phyloP scores from a whole-genome alignment of 2,113 vertebrate genomes.

The Xyrauchen texanus region DNA sequence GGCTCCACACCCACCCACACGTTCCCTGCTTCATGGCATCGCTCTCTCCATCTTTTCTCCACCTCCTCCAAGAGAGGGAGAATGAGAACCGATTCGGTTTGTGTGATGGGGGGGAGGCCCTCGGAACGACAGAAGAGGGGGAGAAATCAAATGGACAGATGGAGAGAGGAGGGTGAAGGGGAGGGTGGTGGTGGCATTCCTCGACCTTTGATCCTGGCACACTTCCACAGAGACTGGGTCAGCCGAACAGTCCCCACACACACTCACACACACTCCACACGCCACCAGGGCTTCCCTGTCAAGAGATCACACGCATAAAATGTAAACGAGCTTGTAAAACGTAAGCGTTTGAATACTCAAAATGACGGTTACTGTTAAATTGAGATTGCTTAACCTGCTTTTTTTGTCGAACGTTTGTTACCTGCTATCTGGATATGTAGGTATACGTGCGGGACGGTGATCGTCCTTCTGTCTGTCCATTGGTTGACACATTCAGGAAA shows the following conservation, averaged over 20 bases:
- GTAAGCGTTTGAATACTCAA: too few species aligned
- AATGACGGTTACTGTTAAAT: too few species aligned
- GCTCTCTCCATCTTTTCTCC: constrained; percentile 34
- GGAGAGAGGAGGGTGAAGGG: constrained; percentile 31
- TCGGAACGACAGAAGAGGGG: not conserved
- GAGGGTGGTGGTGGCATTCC: constrained; percentile 43
- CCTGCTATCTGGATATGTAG: constrained; percentile 99
- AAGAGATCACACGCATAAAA: not conserved
- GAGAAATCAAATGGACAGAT: constrained; percentile 15
- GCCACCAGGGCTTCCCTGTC: constrained; percentile 43
- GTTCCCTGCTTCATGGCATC: constrained; percentile 20
- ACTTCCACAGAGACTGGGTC: constrained; percentile 58
- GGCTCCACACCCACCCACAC: constrained; percentile 22
- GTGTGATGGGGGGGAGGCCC: constrained; percentile 4
- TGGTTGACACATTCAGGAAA: constrained; percentile 95
- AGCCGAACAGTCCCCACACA: constrained; percentile 54
- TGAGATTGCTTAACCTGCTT: too few species aligned
- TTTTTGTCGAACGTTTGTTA: constrained; percentile 21
- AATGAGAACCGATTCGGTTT: not conserved
- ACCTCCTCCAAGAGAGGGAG: constrained; percentile 14
- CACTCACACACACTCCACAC: constrained; percentile 44
- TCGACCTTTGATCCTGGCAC: constrained; percentile 59
- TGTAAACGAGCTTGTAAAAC: not conserved
- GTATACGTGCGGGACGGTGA: constrained; percentile 99
- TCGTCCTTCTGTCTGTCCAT: constrained; percentile 94